Percentiles rank a stretch among this genome's conserved stretches.
Evolutionary conservation across 2,113 vertebrate genomes (phyloP).

Genomic region (Indicator indicator): DNA sequence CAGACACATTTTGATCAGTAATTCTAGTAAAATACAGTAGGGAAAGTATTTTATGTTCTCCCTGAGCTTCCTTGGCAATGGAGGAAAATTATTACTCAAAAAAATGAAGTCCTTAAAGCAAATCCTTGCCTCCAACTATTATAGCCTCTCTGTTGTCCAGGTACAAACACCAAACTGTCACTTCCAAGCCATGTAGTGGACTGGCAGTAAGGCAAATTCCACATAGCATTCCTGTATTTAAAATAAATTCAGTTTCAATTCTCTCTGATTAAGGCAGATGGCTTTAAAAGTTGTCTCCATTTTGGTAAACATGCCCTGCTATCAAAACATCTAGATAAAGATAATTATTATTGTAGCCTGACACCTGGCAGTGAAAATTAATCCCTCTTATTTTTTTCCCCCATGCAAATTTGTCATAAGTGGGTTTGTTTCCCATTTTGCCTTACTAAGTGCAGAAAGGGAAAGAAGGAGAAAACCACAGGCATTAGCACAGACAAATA

Average conservation of each 20-base stretch:
- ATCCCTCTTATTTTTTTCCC: constrained; percentile 15
- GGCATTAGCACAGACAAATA: neutral
- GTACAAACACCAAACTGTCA: neutral
- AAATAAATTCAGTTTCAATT: neutral
- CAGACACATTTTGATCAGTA: neutral
- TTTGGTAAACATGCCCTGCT: neutral
- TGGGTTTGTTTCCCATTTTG: constrained; percentile 24
- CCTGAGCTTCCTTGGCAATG: neutral
- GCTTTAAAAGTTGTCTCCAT: neutral
- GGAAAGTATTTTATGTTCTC: neutral
- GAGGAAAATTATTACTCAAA: neutral
- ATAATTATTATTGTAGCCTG: constrained; percentile 29
- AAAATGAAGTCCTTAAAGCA: neutral
- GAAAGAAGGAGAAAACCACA: neutral
- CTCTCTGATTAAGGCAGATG: neutral
- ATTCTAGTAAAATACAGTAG: neutral
- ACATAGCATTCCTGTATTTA: neutral
- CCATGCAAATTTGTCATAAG: neutral
- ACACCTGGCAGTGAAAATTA: constrained; percentile 52
- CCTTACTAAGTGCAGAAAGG: constrained; percentile 22
- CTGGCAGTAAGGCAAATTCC: neutral
- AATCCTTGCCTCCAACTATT: neutral
- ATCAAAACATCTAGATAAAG: neutral
- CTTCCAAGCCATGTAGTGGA: neutral
- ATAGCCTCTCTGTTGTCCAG: neutral